Base-by-base conservation (phyloP, 2,113 vertebrate genomes). In the Pseudorectes ferrugineus region DNA sequence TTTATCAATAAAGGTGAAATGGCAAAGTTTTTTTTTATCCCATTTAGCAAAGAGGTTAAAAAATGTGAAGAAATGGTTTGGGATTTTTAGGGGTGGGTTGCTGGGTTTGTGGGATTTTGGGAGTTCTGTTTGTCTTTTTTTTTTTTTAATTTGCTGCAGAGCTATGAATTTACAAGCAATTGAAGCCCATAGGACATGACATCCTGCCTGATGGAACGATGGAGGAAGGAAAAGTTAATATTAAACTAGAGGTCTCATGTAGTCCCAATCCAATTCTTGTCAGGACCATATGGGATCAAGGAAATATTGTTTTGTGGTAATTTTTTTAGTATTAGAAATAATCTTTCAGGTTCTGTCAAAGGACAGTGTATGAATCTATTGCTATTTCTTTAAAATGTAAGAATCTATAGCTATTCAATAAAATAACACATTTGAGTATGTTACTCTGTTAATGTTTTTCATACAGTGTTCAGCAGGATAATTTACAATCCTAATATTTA, bases 81-180 rank as follows among this genome's bases (percentile, higher is more conserved):
- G 14, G 28, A 67, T 31, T 66, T 49, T 67, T n/a, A 23, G 11
- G 7, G 11, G 11, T 2, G 11, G 4, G 0, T 58, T 38, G 3
- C 15, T 36, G 4, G 10, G 2, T 43, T 49, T 68, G 10, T 26
- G 5, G 0, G 0, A 5, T 42, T 65, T 43, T 15, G 2, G 4
- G 5, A 20, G 5, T 48, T 10, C 13, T 26, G 2, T 6, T 33
- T 62, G 10, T 66, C 4, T 12, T 21, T 16, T 35, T 54, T 48
- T 48, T 63, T 36, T 48, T 63, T 46, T 52, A 24, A 38, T 75
- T 68, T 88, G 2, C 2, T 52, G 5, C 6, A 67, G 8, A 86
- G 18, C 3, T 84, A 9, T 71, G 22, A 59, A 51, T 85, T 84
- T 89, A 16, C 2, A 55, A 66, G 11, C 6, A 63, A 24, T 25